These are phyloP conservation scores for Bovichtus diacanthus DNA, from an alignment of 2,797 vertebrate genomes.

Conservation along the genomic window DNA sequence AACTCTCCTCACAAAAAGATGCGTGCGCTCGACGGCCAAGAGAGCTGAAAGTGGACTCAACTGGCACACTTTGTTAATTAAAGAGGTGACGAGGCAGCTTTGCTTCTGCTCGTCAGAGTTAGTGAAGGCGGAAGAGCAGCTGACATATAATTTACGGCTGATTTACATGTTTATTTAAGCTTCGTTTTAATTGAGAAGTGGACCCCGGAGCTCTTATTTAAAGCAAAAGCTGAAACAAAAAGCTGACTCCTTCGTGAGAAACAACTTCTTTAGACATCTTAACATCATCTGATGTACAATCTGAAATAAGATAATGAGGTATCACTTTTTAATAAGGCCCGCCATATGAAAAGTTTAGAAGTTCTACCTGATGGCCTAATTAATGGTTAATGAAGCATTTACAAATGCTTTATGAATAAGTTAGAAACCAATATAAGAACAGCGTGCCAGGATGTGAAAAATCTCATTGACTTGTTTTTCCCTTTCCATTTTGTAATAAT, in stretches of 20 bases:
- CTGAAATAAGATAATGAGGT: background rate
- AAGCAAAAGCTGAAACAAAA: background rate
- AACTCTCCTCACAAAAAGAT: slow-evolving; percentile 56
- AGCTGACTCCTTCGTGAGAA: background rate
- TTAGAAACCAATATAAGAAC: background rate
- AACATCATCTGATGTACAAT: background rate
- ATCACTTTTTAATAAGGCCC: background rate
- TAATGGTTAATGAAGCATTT: background rate
- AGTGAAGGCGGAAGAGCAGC: background rate
- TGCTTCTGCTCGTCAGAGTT: background rate
- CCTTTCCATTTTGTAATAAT: background rate
- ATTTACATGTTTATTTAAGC: slow-evolving; percentile 11
- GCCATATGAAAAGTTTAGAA: background rate
- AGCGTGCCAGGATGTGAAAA: background rate
- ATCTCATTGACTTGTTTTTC: background rate
- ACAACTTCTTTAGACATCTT: background rate
- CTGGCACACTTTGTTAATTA: slow-evolving; percentile 68
- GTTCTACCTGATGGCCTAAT: background rate
- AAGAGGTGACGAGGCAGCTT: slow-evolving; percentile 50
- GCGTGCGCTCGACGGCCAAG: slow-evolving; percentile 12
- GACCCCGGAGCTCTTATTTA: background rate
- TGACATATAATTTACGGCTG: slow-evolving; percentile 5
- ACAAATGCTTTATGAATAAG: background rate
- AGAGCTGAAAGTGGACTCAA: slow-evolving; percentile 26
- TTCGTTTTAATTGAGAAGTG: background rate